Evolutionary conservation across 2,797 vertebrate genomes (phyloP), one percentile per base, ranked within the genome.

Genomic region (Siniperca scherzeri): DNA sequence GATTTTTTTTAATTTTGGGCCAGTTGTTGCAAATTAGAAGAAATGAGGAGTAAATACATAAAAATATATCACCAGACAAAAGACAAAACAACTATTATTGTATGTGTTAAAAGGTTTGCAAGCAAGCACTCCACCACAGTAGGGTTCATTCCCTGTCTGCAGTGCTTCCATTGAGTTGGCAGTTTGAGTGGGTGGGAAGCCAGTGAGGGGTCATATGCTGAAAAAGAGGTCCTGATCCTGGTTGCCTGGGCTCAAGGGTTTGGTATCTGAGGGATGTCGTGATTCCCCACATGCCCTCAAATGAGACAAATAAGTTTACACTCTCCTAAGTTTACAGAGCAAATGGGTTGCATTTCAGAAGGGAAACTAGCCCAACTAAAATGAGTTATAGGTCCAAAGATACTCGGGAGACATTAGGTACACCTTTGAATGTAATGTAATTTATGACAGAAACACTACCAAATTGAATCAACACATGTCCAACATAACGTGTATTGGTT

Each of bases 101-200:
- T 25, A 56, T 21, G 2, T 7, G 53, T 22, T 21, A 21, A 71
- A 30, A 30, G 5, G n/a, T 69, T 59, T 57, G 53, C 27, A 53
- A 55, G 11, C 22, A 70, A 30, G 25, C 42, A n/a, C 56, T 62
- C 44, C 21, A 25, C 13, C 30, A 19, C 14, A 4, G 3, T 46
- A 60, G 50, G 52, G 14, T 59, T 50, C 2, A 50, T 0, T 42
- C 17, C n/a, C 5, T 46, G 3, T 30, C 64, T 62, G 21, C 77
- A 30, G 16, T 66, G 42, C 12, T n/a, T n/a, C 13, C 2, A 7
- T 59, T 46, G 13, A 53, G 27, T 38, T 9, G 8, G 8, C 14
- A 27, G 53, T 59, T 44, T 62, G 40, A 27, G 13, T 12, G 25
- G 52, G 25, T 33, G 72, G 55, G 72, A 81, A 65, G 64, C 30